Evolutionary conservation across 2,113 vertebrate species (phyloP), one percentile per base, ranked within the genome.

Genomic region (Anolis sagrei): DNA sequence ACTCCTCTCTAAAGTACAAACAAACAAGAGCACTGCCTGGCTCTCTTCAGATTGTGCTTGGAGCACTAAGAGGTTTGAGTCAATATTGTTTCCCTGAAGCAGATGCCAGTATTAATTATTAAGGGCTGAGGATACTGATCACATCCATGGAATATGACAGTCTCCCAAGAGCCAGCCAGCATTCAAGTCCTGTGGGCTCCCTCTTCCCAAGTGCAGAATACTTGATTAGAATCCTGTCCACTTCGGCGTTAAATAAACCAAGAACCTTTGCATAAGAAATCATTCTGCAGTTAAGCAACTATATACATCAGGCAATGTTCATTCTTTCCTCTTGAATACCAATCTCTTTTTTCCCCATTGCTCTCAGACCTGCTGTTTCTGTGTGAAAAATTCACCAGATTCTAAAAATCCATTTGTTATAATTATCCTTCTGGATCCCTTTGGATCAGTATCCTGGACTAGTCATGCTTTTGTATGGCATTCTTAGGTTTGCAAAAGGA

Each of bases 181-280:
- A 87, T 82, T 81, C 39, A 90, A 90, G 89, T 86, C 14, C 69
- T 76, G 13, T 81, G 80, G 8, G 69, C 75, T 74, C n/a, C 88
- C 58, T 76, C 83, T 90, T 85, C 83, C 0, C 1, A 36, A 49
- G 39, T 51, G 44, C 9, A 78, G 49, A 92, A 70, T 89, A 83
- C 82, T 90, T 86, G 19, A 73, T 79, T 89, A 94, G 88, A 87
- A 85, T 78, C 89, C 89, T 87, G 5, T 88, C 82, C 92, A 90
- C 51, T 75, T 39, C 83, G 18, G 4, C 74, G 39, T 89, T 89
- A 80, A 89, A 78, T 87, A 44, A 90, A 69, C 78, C 86, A 87
- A 84, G 89, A 69, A 84, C 77, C 39, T 89, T 90, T 79, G 69
- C 32, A 90, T 87, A 14, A 19, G 61, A 87, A 36, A 27, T 51